Conservation (phyloP, 2,888 invertebrate genomes). For the Thumatha senex region DNA sequence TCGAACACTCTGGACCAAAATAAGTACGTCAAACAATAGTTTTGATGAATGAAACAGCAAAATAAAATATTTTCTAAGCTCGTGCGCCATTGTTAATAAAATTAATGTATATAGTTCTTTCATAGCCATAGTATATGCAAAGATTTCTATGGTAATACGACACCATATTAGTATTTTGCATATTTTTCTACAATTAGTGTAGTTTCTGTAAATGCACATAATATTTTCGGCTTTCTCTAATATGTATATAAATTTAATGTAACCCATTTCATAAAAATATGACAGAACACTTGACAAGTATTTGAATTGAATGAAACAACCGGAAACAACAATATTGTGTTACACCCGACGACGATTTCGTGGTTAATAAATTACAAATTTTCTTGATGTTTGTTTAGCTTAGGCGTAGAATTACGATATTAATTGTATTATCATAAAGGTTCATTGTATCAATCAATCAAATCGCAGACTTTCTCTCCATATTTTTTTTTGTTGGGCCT, state of each 20-base stretch:
- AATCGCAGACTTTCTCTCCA: too few species aligned
- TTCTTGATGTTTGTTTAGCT: background rate
- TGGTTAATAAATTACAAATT: constrained; percentile 12
- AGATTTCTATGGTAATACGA: background rate
- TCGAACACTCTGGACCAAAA: background rate
- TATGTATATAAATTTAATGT: background rate
- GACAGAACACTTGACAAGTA: constrained; percentile 2
- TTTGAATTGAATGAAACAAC: constrained; percentile 23
- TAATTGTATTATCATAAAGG: too few species aligned
- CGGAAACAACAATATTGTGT: constrained; percentile 4
- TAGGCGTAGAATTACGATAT: constrained; percentile 15
- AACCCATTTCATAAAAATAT: background rate
- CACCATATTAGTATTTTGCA: background rate
- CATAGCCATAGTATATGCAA: background rate
- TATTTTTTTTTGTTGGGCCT: too few species aligned
- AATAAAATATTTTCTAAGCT: background rate
- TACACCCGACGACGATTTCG: constrained; percentile 11
- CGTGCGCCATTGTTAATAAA: background rate
- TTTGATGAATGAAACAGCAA: background rate
- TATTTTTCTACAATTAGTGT: background rate
- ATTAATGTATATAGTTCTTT: background rate
- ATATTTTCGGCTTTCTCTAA: constrained; percentile 1
- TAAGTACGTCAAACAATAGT: background rate
- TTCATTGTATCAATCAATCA: too few species aligned
- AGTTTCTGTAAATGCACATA: constrained; percentile 5